Evolutionary conservation across 2,113 vertebrate genomes (phyloP), one percentile per base, ranked within the genome.

Genomic region (Tringa solitaria): DNA sequence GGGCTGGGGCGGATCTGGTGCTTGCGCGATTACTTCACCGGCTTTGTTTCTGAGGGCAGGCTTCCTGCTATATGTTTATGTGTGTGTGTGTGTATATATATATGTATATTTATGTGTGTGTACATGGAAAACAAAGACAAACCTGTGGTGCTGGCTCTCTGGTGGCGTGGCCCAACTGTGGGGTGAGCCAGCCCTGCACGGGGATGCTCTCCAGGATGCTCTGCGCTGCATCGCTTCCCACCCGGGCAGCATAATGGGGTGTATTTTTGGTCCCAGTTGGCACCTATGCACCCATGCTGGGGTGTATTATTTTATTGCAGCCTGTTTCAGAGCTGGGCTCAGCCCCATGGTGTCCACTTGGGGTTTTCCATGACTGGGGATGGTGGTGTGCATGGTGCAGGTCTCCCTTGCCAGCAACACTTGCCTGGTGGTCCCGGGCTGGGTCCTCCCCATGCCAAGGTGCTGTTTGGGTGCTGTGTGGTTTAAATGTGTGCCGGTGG

Each of bases 281-380:
- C 88, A 70, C 0, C 0, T 12, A 8, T 28, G 37, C 33, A 41
- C 46, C 67, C 1, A 6, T 39, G n/a, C 83, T 60, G 82, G 86
- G 81, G 26, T 87, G 61, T 82, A 18, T 79, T 84, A 30, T 92
- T 96, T 96, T 97, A 91, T 73, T 92, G 75, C 84, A 94, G 78
- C 65, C 43, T 43, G 8, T 89, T 95, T 79, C 73, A 93, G 90
- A 69, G 74, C 81, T 91, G 90, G 91, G 75, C 84, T 92, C 0
- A 2, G 90, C 86, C 93, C 95, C 93, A 77, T 65, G 30, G 28
- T 72, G 23, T 82, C 93, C 92, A 56, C 70, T 64, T 0, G 0
- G 84, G 68, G 70, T 78, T 94, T 96, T 89, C 73, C 7, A 0
- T 75, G 46, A 33, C 35, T 81, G 72, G 77, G 90, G 76, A 68